phyloP scores from a whole-genome alignment of 2,797 vertebrate species.

The Myoxocephalus aenaeus region DNA sequence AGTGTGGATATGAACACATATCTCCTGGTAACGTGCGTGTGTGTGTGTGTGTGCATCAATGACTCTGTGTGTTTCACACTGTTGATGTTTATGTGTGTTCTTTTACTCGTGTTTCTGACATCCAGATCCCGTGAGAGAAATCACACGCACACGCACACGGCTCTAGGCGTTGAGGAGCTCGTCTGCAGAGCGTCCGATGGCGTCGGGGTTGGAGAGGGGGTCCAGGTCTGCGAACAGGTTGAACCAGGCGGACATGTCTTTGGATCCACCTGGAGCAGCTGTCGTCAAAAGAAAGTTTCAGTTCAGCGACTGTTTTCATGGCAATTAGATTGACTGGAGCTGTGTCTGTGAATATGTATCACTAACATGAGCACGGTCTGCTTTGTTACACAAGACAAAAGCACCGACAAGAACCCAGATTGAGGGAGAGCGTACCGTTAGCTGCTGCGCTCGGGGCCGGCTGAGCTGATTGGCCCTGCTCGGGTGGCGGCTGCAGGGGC shows the following conservation, averaged over 20 bases:
- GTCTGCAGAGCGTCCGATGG: slow-evolving; percentile 85
- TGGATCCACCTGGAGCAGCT: slow-evolving; percentile 66
- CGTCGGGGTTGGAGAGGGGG: slow-evolving; percentile 88
- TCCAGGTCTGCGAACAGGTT: slow-evolving; percentile 87
- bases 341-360: too few species aligned
- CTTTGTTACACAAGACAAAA: neutral
- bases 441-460: slow-evolving; percentile 69
- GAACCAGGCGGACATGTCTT: slow-evolving; percentile 88
- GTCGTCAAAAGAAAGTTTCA: accelerated
- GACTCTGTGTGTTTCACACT: neutral
- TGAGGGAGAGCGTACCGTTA: slow-evolving; percentile 67
- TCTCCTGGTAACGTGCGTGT: slow-evolving; percentile 1
- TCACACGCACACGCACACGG: neutral
- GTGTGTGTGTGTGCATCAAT: neutral
- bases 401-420: too few species aligned
- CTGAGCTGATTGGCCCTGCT: slow-evolving; percentile 73
- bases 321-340: neutral
- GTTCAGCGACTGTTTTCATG: neutral
- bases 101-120: slow-evolving; percentile 32
- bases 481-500: slow-evolving; percentile 76
- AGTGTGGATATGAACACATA: slow-evolving; percentile 1
- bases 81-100: neutral
- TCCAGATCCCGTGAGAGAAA: slow-evolving; percentile 19
- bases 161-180: slow-evolving; percentile 86
- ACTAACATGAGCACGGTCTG: too few species aligned